Evolutionary conservation across 1,140 invertebrate genomes (phyloP).

Genomic region (Drosophila simulans): DNA sequence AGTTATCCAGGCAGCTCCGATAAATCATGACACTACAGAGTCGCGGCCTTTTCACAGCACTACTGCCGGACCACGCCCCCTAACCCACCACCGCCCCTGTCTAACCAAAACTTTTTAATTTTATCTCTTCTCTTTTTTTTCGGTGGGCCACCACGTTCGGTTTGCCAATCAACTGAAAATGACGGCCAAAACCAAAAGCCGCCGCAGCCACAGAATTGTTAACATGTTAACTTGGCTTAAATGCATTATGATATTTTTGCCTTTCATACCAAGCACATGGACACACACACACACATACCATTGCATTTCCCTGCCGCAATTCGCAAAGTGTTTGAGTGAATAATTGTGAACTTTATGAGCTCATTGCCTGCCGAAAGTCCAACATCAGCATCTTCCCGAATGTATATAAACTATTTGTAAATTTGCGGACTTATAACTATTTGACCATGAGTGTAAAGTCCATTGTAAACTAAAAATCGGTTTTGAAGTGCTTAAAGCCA

Average conservation of each 20-base stretch:
- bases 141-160: conserved; percentile 30
- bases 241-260: conserved; percentile 52
- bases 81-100: not conserved
- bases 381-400: not conserved
- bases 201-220: conserved; percentile 45
- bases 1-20: conserved; percentile 22
- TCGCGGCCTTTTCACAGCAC: conserved; percentile 33
- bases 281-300: conserved; percentile 4
- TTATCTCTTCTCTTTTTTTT: conserved; percentile 9
- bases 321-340: conserved; percentile 39
- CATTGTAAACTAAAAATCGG: too few species aligned
- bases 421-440: not conserved
- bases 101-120: conserved; percentile 10
- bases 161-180: conserved; percentile 53
- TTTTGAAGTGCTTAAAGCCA: too few species aligned
- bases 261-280: conserved; percentile 2
- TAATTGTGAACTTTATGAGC: conserved; percentile 30
- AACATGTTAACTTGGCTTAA: conserved; percentile 58
- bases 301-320: conserved; percentile 12
- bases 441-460: not conserved
- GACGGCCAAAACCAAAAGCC: conserved; percentile 46
- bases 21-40: conserved; percentile 43
- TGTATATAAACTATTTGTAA: not conserved
- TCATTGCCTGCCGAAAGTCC: conserved; percentile 18
- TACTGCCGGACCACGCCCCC: conserved; percentile 1